phyloP scores from a whole-genome alignment of 2,888 invertebrate genomes.

The Ormyrus rosae region DNA sequence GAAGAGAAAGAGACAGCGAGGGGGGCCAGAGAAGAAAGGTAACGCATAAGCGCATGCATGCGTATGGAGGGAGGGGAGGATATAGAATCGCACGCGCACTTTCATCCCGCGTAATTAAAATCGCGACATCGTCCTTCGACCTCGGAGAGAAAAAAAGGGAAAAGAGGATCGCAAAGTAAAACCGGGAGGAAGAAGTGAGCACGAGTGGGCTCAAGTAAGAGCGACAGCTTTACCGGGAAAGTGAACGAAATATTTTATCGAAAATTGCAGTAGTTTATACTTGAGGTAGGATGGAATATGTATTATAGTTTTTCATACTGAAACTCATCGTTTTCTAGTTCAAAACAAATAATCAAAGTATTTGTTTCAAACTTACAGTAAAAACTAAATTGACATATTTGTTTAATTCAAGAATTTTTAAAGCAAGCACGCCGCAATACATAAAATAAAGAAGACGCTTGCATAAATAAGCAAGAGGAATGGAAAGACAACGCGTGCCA shows the following conservation, averaged over 20 bases:
- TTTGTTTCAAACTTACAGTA: too few relatives aligned
- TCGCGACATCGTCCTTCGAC: constrained; percentile 67
- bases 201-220: neutral
- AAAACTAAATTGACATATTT: too few relatives aligned
- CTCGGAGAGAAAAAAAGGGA: constrained; percentile 43
- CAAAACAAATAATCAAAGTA: too few relatives aligned
- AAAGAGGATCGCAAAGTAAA: constrained; percentile 42
- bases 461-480: neutral
- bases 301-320: too few relatives aligned
- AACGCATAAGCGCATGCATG: constrained; percentile 47
- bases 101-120: constrained; percentile 74
- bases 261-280: neutral
- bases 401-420: too few relatives aligned
- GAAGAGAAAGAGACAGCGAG: constrained; percentile 15
- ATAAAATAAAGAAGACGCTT: neutral
- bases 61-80: constrained; percentile 54
- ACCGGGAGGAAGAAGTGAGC: neutral
- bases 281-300: too few relatives aligned
- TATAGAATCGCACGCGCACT: constrained; percentile 64
- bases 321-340: too few relatives aligned
- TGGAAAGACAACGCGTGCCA: neutral
- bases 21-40: constrained; percentile 47
- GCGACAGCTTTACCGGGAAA: constrained; percentile 14
- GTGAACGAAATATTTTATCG: constrained; percentile 20
- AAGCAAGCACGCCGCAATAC: too few relatives aligned